Base-by-base conservation (phyloP, 2,888 invertebrate species). In the Syrphus vitripennis region DNA sequence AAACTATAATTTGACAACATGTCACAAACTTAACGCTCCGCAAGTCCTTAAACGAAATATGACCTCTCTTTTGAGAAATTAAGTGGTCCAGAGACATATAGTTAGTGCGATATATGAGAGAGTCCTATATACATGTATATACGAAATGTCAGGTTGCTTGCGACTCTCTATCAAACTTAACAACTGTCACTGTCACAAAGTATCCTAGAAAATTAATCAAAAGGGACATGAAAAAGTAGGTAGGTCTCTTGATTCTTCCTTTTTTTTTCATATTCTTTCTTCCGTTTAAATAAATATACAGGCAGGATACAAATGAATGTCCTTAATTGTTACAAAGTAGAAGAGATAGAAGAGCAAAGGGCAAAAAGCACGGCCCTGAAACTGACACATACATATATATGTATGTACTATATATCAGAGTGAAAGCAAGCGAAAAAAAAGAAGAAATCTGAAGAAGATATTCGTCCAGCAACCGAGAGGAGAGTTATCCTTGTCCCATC, bases 301-400 rank as follows among this genome's bases (percentile, higher is more conserved):
- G 67, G 67, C n/a, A 67, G 71, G 45, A 59, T 67, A 45, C 31
- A 65, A 71, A 76, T 72, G 72, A 84, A 84, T 80, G 76, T 77
- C 72, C 81, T 84, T 84, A 84, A 84, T 84, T 84, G 84, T 80
- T 61, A 76, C 67, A 69, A 80, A 79, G 65, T 76, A 29, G 16
- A n/a, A n/a, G n/a, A 29, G 29, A 16, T 31, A 31, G 59, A 59
- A n/a, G 59, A 71, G 34, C 59, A 75, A 37, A 63, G 34, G 40
- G 14, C 72, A 55, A 40, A 57, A 34, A 21, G 53, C 21, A 57
- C 19, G 26, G 14, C 48, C 42, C 21, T 48, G 70, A 76, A 42
- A 74, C 57, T 16, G 19, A 59, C 31, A 57, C 16, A n/a, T n/a
- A n/a, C n/a, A n/a, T n/a, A n/a, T n/a, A n/a, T n/a, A n/a, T n/a